Percentiles rank a stretch among this genome's conserved stretches.
Evolutionary conservation across 2,888 invertebrate genomes (phyloP).

Genomic region (Drosophila hamatofila): DNA sequence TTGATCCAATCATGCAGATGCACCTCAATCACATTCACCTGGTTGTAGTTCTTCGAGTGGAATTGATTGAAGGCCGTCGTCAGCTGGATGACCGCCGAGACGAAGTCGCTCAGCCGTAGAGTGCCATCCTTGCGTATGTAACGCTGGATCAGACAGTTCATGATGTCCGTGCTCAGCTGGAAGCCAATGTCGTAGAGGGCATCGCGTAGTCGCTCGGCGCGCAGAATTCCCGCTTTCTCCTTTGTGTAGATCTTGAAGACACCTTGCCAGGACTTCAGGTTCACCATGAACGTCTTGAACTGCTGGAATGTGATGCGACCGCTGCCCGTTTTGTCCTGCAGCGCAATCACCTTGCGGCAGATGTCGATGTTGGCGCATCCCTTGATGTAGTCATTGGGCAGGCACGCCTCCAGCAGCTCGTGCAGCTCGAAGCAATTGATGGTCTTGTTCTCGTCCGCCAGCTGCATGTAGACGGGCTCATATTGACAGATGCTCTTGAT

Average conservation of each 20-base stretch:
- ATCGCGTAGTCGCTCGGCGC: constrained; percentile 93
- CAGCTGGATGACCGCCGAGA: constrained; percentile 94
- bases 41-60: constrained; percentile 91
- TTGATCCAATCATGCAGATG: constrained; percentile 89
- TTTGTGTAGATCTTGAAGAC: constrained; percentile 95
- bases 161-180: constrained; percentile 92
- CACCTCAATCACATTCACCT: constrained; percentile 92
- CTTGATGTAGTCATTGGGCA: constrained; percentile 97
- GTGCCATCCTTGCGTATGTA: constrained; percentile 98
- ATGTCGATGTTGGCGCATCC: constrained; percentile 97
- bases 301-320: constrained; percentile 93
- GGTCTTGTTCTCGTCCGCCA: constrained; percentile 95
- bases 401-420: constrained; percentile 94
- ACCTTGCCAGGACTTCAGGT: constrained; percentile 95
- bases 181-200: constrained; percentile 95
- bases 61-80: constrained; percentile 94
- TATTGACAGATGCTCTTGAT: constrained; percentile 88
- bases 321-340: constrained; percentile 92
- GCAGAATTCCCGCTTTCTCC: constrained; percentile 95
- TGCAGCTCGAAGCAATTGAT: constrained; percentile 96
- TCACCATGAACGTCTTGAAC: constrained; percentile 96
- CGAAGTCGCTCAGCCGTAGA: constrained; percentile 95
- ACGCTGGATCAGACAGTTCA: constrained; percentile 92
- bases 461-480: constrained; percentile 94
- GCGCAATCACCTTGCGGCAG: constrained; percentile 94